Conservation (phyloP, 2,888 invertebrate species). For the Patella caerulea region DNA sequence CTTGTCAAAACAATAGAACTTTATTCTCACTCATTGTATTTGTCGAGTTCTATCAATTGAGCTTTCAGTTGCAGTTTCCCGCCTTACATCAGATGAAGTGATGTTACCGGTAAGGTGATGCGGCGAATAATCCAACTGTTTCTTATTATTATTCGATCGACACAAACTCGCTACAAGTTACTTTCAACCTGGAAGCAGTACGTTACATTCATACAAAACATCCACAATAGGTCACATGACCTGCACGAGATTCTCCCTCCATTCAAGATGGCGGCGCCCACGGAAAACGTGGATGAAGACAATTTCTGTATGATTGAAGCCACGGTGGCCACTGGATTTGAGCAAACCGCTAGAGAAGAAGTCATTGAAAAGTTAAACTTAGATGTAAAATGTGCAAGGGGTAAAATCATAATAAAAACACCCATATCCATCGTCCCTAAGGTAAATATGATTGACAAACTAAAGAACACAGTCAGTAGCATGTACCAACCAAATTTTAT, state of each 20-base stretch:
- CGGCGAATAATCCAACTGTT: neutral
- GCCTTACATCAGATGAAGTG: neutral
- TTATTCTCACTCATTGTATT: no score
- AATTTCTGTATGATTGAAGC: slow-evolving; percentile 67
- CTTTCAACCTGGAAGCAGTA: neutral
- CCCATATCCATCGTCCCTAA: slow-evolving; percentile 49
- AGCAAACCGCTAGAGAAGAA: slow-evolving; percentile 69
- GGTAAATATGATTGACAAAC: slow-evolving; percentile 36
- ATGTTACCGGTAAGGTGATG: neutral
- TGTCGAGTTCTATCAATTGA: neutral
- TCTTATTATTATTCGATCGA: neutral
- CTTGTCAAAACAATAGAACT: neutral
- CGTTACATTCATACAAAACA: slow-evolving; percentile 10
- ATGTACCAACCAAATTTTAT: no score
- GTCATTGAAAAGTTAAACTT: slow-evolving; percentile 63
- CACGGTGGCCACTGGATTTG: slow-evolving; percentile 72
- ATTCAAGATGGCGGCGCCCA: slow-evolving; percentile 59
- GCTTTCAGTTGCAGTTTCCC: neutral
- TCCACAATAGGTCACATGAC: slow-evolving; percentile 43
- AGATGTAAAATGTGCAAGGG: slow-evolving; percentile 53
- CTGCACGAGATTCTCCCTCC: neutral
- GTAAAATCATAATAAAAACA: slow-evolving; percentile 62
- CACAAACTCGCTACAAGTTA: neutral
- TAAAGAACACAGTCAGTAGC: neutral
- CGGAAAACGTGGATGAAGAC: slow-evolving; percentile 31